Percentiles rank a stretch among this genome's conserved stretches.
phyloP scores from a whole-genome alignment of 2,888 invertebrate species.

The Parnassius orleans region DNA sequence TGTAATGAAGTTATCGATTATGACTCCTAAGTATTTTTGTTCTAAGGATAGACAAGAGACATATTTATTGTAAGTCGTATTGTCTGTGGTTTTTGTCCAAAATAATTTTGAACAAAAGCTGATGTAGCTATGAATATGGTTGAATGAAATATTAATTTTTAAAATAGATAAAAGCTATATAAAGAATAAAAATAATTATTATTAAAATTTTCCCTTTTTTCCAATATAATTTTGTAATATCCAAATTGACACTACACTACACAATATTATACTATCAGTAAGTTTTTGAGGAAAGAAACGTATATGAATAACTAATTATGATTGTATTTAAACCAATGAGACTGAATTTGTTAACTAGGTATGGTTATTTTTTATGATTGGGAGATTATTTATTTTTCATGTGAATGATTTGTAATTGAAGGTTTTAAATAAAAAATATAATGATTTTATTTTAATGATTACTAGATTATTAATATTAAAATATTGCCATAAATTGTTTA shows the following conservation, averaged over 20 bases:
- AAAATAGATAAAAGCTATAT: too few relatives aligned
- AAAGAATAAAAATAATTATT: too few relatives aligned
- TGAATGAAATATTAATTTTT: too few relatives aligned
- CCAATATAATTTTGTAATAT: too few relatives aligned
- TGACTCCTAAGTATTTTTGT: background rate
- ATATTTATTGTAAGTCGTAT: background rate
- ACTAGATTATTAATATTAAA: conserved; percentile 14
- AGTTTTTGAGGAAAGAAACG: conserved; percentile 66
- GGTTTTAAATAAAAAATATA: conserved; percentile 26
- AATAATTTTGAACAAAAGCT: background rate
- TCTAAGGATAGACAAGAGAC: background rate
- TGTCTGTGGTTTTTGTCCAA: background rate
- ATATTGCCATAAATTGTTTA: conserved; percentile 24
- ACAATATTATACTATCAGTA: background rate
- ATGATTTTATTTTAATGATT: conserved; percentile 15
- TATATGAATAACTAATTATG: conserved; percentile 47
- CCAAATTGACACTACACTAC: background rate
- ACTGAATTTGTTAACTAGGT: conserved; percentile 77
- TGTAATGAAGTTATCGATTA: background rate
- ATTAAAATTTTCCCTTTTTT: too few relatives aligned
- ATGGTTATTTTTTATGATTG: conserved; percentile 47
- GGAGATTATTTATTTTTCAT: conserved; percentile 63
- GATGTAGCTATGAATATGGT: too few relatives aligned
- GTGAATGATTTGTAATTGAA: conserved; percentile 27
- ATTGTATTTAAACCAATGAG: conserved; percentile 70